Base-by-base conservation (phyloP, 2,888 invertebrate species). In the Diogma glabrata region DNA sequence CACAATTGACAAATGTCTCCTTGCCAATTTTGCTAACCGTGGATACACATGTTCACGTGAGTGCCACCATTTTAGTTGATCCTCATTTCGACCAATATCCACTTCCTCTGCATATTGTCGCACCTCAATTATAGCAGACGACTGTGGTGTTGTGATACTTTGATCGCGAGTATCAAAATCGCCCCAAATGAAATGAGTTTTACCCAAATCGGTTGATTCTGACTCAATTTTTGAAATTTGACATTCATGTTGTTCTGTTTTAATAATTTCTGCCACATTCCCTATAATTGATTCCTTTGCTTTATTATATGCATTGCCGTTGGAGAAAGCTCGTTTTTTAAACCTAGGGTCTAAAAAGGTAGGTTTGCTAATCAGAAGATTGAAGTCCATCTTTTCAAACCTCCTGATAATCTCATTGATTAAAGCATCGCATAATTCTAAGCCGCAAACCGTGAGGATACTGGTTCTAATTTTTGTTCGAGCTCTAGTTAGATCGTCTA, bases 1-100 rank as follows among this genome's bases (percentile, higher is more conserved):
- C 17, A 38, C 24, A 16, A 38, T 22, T 17, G 36, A 33, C 23
- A 49, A 12, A 16, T 38, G 23, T 17, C 26, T 49, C 19, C 24
- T 38, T 16, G 16, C 22, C 40, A 20, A 16, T 40, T 49, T 36
- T 24, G n/a, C 14, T 10, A 40, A 9, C 17, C 40, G 2, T 24
- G 8, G 38, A 17, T 7, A 17, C 8, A 24, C 14, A 24, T 4
- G 20, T 19, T 26, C 5, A 43, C n/a, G 20, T 40, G 6, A n/a
- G 1, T 23, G 2, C 23, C 4, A 45, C 45, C 58, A 62, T 53
- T 61, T 58, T n/a, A n/a, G n/a, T n/a, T n/a, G n/a, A n/a, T n/a
- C n/a, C n/a, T n/a, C n/a, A n/a, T n/a, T n/a, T n/a, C n/a, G n/a
- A n/a, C n/a, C n/a, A n/a, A n/a, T n/a, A n/a, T 36, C 36, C 14